Evolutionary conservation across 1,140 invertebrate species (phyloP).

Genomic region (Euwallacea similis): DNA sequence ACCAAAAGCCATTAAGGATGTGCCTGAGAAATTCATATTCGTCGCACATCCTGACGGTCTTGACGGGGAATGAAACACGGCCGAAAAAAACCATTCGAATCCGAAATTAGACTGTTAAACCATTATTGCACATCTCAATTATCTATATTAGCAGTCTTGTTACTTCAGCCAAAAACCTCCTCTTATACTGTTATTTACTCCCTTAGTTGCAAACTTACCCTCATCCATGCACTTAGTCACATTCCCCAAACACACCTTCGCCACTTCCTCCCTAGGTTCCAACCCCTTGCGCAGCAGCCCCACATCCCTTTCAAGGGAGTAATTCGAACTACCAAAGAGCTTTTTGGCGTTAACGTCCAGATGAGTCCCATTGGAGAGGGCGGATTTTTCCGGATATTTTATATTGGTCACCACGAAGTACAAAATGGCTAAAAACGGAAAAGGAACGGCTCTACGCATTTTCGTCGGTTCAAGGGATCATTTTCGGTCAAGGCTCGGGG

Average conservation of each 20-base stretch:
- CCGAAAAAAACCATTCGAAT: too few relatives aligned
- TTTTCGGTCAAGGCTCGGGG: not conserved
- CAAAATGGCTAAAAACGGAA: slow-evolving; percentile 27
- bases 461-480: not conserved
- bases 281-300: too few relatives aligned
- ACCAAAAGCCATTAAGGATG: too few relatives aligned
- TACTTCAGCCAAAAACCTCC: too few relatives aligned
- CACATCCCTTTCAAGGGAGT: not conserved
- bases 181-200: not conserved
- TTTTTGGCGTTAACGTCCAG: not conserved
- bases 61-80: too few relatives aligned
- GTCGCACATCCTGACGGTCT: too few relatives aligned
- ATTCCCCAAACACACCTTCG: slow-evolving; percentile 45
- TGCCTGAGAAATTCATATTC: too few relatives aligned
- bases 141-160: too few relatives aligned
- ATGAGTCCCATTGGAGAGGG: not conserved
- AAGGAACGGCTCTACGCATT: slow-evolving; percentile 15
- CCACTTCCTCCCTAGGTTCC: slow-evolving; percentile 38
- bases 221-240: slow-evolving; percentile 45
- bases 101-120: too few relatives aligned
- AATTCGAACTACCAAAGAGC: not conserved
- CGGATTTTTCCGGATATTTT: slow-evolving; percentile 27
- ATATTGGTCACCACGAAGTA: slow-evolving; percentile 33
- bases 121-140: too few relatives aligned
- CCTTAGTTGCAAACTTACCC: slow-evolving; percentile 35